Evolutionary conservation across 2,888 invertebrate species (phyloP), one percentile per base, ranked within the genome.

Genomic region (Patella depressa): DNA sequence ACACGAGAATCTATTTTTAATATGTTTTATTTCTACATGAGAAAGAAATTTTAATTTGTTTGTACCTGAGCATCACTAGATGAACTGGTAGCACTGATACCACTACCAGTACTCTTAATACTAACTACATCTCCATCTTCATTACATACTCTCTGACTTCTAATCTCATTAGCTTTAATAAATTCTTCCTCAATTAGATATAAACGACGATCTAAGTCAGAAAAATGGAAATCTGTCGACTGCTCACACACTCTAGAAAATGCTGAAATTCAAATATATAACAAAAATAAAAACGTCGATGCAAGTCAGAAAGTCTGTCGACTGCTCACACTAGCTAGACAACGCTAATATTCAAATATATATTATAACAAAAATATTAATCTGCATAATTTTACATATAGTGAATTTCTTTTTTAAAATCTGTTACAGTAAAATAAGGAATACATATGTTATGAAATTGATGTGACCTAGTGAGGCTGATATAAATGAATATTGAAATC

Each of bases 161-260:
- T 79, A 65, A 85, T 83, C 17, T 89, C 88, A 59, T 87, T 87
- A 53, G 87, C 89, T 77, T 82, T 78, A 11, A 83, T 78, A 14
- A 91, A 81, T 57, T 89, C 84, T 73, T 84, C 81, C 78, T 90
- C 90, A 34, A 92, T 89, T 57, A 85, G 93, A 85, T 95, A 94
- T 81, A 99, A 93, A 93, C 99, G 98, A 80, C 95, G 94, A 84
- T 97, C 96, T 80, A 97, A 93, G 88, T 95, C 94, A 0, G 95
- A 93, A 92, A 99, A 99, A 93, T 99, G 99, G 90, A 98, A 97
- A 92, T 99, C 99, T 2, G 98, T 97, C 0, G 96, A 96, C 90
- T 94, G 93, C 86, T 95, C 95, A 88, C 95, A 95, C 72, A 95
- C 93, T 75, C 93, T 93, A 74, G 94, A 93, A 90, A 96, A 94